Base-by-base conservation (phyloP, 2,113 vertebrate species). In the Callocephalon fimbriatum region DNA sequence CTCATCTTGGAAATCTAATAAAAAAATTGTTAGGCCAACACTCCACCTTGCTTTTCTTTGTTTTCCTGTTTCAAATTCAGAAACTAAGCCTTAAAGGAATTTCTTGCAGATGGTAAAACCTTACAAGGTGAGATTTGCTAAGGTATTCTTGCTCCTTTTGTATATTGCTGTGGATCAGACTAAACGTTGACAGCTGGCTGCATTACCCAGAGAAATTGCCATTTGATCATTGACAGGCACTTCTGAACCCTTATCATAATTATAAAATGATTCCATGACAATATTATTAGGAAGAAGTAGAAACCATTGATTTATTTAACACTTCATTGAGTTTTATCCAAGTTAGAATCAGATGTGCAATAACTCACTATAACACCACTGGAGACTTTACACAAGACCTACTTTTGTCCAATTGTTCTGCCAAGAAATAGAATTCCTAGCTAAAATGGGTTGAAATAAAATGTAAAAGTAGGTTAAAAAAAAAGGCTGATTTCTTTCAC, bases 381-480 rank as follows among this genome's bases (percentile, higher is more conserved):
- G 61, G 79, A 90, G 82, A 86, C 50, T 90, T 90, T 80, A 79
- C 22, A 31, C 35, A 66, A 95, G 88, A 86, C 88, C 85, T 93
- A 93, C 81, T 94, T 97, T 88, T 91, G 62, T 75, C 75, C 54
- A 50, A 84, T 92, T 90, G 54, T 93, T 92, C 88, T 94, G 75
- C 67, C 72, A 95, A 80, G 76, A 86, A 92, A 83, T 74, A 74
- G 78, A 92, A 83, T 93, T 90, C 50, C 71, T 93, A 61, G 50
- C 88, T 94, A 86, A 93, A 88, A 88, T 62, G 35, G n/a, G 73
- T 50, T 67, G 88, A 88, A 96, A 90, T 76, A 82, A 74, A 96
- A 94, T 73, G 50, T 86, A 90, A 83, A 96, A 95, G 67, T 76
- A 78, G 88, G 92, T 96, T 94, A 70, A 95, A 94, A 82, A 82